Base-by-base conservation (phyloP, 2,888 invertebrate genomes). In the Megastigmus dorsalis region DNA sequence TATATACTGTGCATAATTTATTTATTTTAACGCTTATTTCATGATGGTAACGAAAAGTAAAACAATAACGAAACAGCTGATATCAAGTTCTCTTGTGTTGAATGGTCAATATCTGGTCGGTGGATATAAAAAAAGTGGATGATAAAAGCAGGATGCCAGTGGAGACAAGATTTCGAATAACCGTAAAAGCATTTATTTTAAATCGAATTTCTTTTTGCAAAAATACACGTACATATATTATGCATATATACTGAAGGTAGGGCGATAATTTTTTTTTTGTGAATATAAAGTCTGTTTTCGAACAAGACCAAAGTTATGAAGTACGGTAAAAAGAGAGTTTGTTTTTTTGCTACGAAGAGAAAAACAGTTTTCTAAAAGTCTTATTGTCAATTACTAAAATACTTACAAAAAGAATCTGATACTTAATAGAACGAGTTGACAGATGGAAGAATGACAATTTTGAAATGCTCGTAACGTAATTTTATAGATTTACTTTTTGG, bases 211-310 rank as follows among this genome's bases (percentile, higher is more conserved):
- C 43, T 28, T 59, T 28, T 60, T n/a, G 60, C 18, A 54, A 45
- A n/a, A n/a, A 54, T 26, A 50, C 15, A 30, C 48, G 13, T 26
- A 57, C 48, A 63, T 23, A 63, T 6, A 50, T 41, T n/a, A 62
- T 9, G 54, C 10, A 54, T 36, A 52, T 33, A 60, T 59, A 59
- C 43, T 73, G 45, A 30, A 62, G 60, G 55, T 69, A 65, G 66
- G 66, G 70, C 60, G 74, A 75, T 59, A 70, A 60, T 75, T 75
- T 60, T 60, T 75, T 75, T 70, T 70, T 70, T 48, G 75, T 70
- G 70, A 75, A 75, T 70, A 70, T 70, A 18, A 65, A 60, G 45
- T 66, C 60, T 63, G 48, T 54, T 75, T 55, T 62, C 54, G 23
- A 70, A 57, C 59, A 43, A 67, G 50, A 74, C 62, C 68, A 69